Conservation (phyloP, 1,140 invertebrate species). For the Wasmannia auropunctata region DNA sequence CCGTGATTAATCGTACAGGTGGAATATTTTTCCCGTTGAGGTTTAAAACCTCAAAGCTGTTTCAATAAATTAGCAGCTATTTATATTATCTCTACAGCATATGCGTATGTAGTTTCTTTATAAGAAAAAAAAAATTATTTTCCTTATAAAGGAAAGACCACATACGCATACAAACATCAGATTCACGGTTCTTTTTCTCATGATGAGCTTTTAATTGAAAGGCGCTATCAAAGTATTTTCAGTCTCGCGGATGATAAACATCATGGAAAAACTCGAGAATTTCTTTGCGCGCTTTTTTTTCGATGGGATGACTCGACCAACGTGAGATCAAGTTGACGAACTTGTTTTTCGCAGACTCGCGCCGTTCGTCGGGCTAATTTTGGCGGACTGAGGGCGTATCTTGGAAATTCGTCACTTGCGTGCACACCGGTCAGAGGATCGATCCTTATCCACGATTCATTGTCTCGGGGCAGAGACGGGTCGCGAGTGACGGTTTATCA, state of each 20-base stretch:
- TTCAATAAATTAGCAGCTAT: neutral
- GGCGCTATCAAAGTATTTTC: neutral
- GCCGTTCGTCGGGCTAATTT: neutral
- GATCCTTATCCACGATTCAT: conserved; percentile 42
- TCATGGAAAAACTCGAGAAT: neutral
- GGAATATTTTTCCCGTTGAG: neutral
- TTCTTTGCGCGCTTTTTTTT: neutral
- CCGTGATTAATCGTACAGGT: neutral
- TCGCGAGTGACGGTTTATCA: conserved; percentile 36
- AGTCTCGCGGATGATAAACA: neutral
- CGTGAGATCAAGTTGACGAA: conserved; percentile 4
- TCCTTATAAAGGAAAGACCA: neutral
- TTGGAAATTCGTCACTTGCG: conserved; percentile 16
- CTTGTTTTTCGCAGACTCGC: neutral
- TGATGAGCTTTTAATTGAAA: neutral
- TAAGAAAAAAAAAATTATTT: neutral
- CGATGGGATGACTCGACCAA: neutral
- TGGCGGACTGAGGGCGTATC: conserved; percentile 1
- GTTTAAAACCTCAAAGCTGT: neutral
- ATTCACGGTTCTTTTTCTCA: neutral
- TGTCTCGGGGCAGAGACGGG: conserved; percentile 25
- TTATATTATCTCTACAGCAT: neutral
- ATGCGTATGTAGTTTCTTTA: too few species aligned
- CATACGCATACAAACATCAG: neutral
- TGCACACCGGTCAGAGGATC: neutral